A percentile compares a stretch with the other conserved stretches of the same genome.
These are phyloP conservation scores for Lerista edwardsae DNA, from an alignment of 2,797 vertebrate species.

Conservation along the genomic window DNA sequence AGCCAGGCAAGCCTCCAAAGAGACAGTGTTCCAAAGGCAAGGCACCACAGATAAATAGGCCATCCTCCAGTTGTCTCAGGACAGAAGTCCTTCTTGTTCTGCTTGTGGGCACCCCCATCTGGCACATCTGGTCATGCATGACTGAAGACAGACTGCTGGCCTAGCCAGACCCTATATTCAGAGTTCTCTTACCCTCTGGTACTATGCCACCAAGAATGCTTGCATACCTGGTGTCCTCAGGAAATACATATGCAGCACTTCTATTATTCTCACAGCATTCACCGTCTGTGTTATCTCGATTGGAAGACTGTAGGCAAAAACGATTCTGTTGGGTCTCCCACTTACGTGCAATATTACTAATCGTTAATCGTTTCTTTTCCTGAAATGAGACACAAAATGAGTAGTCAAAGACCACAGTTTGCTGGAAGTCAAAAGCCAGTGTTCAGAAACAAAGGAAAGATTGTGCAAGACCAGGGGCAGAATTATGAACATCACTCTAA, in stretches of 20 bases:
- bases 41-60: neutral
- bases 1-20: no score
- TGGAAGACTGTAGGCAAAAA: conserved; percentile 70
- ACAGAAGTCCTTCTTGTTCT: neutral
- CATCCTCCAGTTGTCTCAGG: neutral
- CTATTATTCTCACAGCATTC: conserved; percentile 84
- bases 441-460: neutral
- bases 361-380: conserved; percentile 93
- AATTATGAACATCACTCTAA: neutral
- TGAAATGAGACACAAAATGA: conserved; percentile 57
- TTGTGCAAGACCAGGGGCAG: neutral
- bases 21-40: no score
- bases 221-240: conserved; percentile 89
- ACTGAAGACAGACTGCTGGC: neutral
- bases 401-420: no score
- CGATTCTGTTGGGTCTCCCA: conserved; percentile 87
- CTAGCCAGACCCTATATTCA: neutral
- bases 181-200: neutral
- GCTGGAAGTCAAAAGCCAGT: neutral
- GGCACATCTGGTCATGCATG: neutral
- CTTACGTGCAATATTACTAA: conserved; percentile 90
- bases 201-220: neutral
- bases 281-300: conserved; percentile 81
- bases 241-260: conserved; percentile 80
- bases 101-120: neutral